Evolutionary conservation across 2,797 vertebrate genomes (phyloP), one percentile per base, ranked within the genome.

Genomic region (Brachyrhaphis roseni): DNA sequence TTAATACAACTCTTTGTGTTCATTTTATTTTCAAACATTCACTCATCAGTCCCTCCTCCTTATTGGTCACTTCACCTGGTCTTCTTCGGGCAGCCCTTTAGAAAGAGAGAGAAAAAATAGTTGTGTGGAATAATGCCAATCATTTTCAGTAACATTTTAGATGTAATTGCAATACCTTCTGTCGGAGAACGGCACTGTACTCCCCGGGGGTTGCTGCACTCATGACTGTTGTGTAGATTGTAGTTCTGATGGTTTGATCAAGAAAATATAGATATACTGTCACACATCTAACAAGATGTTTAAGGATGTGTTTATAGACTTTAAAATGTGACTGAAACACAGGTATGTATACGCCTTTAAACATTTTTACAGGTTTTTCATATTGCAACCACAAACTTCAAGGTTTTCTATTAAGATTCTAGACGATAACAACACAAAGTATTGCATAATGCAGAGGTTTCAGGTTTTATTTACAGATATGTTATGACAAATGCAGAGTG

Each of bases 161-260:
- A 59, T 36, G 8, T 66, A 1, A 74, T 41, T 55, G 55, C 36
- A 36, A 64, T 91, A 95, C 94, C 94, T 90, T 16, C 5, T 82
- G 26, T 86, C 94, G 90, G 82, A 96, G 70, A 2, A 87, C 5
- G 45, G 95, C 90, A 1, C 12, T 86, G 83, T 96, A 96, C 41
- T 91, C 90, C n/a, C 92, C 89, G 1, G 95, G 95, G 11, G 78
- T 8, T 23, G 89, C 94, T 41, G 95, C 95, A 62, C 90, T 95
- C 96, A 96, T 96, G 43, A 88, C 71, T n/a, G 95, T 96, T 4
- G 95, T 96, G 78, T 96, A 96, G 74, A 96, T 79, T 0, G 95
- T 96, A 7, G 79, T 82, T 41, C 96, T 96, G 82, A 15, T 53
- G 76, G 87, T 39, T 83, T 72, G 72, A 57, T 76, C 0, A 75